Evolutionary conservation across 2,888 invertebrate genomes (phyloP).

Genomic region (Drosophila nr. fundita): DNA sequence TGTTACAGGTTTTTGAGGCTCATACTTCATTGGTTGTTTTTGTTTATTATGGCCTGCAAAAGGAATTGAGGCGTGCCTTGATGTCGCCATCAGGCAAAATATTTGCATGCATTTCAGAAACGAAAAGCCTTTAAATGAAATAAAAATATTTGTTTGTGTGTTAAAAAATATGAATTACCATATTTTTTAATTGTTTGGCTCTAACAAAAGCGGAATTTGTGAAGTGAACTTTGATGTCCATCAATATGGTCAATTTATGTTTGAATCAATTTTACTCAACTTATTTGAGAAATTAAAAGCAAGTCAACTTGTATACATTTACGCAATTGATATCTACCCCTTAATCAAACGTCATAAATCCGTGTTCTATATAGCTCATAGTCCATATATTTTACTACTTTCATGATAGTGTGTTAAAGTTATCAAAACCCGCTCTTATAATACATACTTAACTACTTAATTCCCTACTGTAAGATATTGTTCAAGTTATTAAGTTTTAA

Average conservation of each 20-base stretch:
- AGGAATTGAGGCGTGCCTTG: slow-evolving; percentile 37
- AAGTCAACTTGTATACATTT: neutral
- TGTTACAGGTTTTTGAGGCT: slow-evolving; percentile 24
- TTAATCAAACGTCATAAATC: neutral
- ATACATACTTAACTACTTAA: neutral
- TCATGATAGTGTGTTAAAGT: neutral
- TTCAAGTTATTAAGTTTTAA: neutral
- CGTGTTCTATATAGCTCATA: neutral
- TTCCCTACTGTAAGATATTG: neutral
- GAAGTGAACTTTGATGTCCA: neutral
- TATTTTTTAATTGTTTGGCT: neutral
- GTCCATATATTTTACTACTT: neutral
- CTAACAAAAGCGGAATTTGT: neutral
- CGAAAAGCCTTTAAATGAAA: neutral
- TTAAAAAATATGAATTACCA: neutral
- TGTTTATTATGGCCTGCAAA: slow-evolving; percentile 16
- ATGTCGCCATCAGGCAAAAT: slow-evolving; percentile 17
- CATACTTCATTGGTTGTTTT: slow-evolving; percentile 41
- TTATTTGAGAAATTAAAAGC: neutral
- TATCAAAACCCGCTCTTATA: neutral
- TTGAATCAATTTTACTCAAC: neutral
- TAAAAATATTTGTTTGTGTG: neutral
- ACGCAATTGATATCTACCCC: neutral
- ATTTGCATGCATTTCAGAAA: slow-evolving; percentile 5
- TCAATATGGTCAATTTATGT: neutral